These are phyloP conservation scores for Anarrhichthys ocellatus DNA, from an alignment of 2,113 vertebrate species.

Conservation along the genomic window DNA sequence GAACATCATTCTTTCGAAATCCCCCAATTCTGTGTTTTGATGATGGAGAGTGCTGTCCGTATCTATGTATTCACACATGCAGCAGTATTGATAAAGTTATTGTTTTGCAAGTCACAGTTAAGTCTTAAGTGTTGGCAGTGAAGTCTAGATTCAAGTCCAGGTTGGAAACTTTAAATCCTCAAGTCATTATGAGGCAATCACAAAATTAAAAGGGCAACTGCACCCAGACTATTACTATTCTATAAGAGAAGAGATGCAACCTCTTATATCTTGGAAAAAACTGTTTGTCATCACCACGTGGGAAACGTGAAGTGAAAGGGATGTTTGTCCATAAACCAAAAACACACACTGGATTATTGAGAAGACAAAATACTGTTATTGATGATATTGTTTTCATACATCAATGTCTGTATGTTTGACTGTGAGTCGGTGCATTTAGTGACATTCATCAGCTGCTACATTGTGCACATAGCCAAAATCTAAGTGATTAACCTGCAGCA, in stretches of 20 bases:
- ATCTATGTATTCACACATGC: not conserved
- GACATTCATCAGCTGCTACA: not conserved
- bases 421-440: not conserved
- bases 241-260: not conserved
- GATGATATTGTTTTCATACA: not conserved
- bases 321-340: no score
- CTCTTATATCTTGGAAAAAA: not conserved
- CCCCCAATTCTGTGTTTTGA: not conserved
- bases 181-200: not conserved
- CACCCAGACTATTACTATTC: not conserved
- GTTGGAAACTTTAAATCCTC: not conserved
- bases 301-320: not conserved
- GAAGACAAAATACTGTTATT: not conserved
- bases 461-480: not conserved
- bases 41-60: not conserved
- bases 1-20: not conserved
- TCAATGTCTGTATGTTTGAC: not conserved
- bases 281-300: not conserved
- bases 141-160: not conserved
- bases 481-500: not conserved
- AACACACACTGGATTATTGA: not conserved
- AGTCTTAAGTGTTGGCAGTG: not conserved
- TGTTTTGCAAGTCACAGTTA: not conserved
- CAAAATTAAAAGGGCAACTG: not conserved
- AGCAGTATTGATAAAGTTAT: not conserved